Evolutionary conservation across 2,113 vertebrate genomes (phyloP).

Genomic region (Spermophilus dauricus): DNA sequence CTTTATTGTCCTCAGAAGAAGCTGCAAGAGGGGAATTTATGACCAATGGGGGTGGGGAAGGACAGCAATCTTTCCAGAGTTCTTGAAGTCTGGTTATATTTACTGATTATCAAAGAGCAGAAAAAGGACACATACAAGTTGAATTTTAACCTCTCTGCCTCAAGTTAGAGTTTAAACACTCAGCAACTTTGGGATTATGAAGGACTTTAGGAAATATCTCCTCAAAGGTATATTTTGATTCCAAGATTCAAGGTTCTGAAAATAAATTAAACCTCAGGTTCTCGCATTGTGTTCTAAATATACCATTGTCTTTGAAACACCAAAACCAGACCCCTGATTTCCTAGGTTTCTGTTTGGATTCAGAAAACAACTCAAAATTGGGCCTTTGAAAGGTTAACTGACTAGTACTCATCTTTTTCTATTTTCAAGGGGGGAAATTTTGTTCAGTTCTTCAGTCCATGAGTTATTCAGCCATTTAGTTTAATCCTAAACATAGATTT

Average conservation of each 20-base stretch:
- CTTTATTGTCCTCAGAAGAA: constrained; percentile 90
- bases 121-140: constrained; percentile 55
- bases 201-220: background rate
- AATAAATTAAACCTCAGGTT: constrained; percentile 45
- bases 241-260: constrained; percentile 25
- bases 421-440: constrained; percentile 4
- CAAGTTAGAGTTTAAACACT: constrained; percentile 58
- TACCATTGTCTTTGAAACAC: constrained; percentile 54
- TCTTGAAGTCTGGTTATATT: constrained; percentile 73
- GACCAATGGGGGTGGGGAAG: constrained; percentile 79
- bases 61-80: constrained; percentile 58
- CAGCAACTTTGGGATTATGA: constrained; percentile 16
- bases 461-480: constrained; percentile 28
- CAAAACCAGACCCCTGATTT: constrained; percentile 13
- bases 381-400: background rate
- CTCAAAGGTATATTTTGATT: constrained; percentile 40
- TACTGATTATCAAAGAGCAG: constrained; percentile 67
- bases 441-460: constrained; percentile 32
- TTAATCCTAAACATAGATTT: constrained; percentile 52
- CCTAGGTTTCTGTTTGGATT: constrained; percentile 10
- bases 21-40: constrained; percentile 86
- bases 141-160: constrained; percentile 68
- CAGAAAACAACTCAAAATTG: constrained; percentile 20
- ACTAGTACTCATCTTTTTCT: background rate
- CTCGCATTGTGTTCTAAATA: constrained; percentile 24